Evolutionary conservation across 2,888 invertebrate species (phyloP).

Genomic region (Lasioglossum calceatum): DNA sequence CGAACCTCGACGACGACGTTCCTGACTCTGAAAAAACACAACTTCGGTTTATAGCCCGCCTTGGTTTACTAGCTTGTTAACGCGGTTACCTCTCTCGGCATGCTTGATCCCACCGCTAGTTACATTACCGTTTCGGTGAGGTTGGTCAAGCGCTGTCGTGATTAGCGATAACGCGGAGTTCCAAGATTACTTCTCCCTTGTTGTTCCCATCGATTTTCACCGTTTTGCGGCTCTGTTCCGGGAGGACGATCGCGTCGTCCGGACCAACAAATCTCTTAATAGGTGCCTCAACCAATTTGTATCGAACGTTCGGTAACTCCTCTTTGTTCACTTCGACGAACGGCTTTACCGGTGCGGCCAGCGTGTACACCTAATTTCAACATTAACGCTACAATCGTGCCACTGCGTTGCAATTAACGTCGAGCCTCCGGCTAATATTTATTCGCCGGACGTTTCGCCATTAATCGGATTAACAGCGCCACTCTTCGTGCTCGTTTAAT

Average conservation of each 20-base stretch:
- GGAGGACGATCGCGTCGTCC: conserved; percentile 69
- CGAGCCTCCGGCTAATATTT: conserved; percentile 15
- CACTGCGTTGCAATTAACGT: neutral
- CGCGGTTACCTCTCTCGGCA: neutral
- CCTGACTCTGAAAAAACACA: neutral
- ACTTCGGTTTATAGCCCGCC: neutral
- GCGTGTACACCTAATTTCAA: conserved; percentile 59
- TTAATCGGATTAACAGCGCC: conserved; percentile 29
- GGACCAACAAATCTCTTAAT: conserved; percentile 62
- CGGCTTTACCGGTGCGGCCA: conserved; percentile 66
- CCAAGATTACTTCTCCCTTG: conserved; percentile 79
- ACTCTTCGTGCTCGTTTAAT: conserved; percentile 21
- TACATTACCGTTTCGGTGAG: neutral
- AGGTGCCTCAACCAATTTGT: conserved; percentile 72
- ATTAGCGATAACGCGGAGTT: conserved; percentile 80
- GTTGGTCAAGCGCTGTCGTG: conserved; percentile 63
- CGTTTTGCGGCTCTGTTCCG: conserved; percentile 73
- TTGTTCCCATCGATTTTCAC: conserved; percentile 72
- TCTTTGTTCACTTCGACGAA: conserved; percentile 69
- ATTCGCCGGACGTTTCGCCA: conserved; percentile 29
- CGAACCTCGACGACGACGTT: neutral
- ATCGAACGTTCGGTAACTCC: conserved; percentile 69
- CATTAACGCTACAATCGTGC: conserved; percentile 22
- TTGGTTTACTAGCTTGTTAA: neutral
- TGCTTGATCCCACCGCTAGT: neutral